These are phyloP conservation scores for Siniperca undulata DNA, from an alignment of 2,797 vertebrate species.

Conservation along the genomic window DNA sequence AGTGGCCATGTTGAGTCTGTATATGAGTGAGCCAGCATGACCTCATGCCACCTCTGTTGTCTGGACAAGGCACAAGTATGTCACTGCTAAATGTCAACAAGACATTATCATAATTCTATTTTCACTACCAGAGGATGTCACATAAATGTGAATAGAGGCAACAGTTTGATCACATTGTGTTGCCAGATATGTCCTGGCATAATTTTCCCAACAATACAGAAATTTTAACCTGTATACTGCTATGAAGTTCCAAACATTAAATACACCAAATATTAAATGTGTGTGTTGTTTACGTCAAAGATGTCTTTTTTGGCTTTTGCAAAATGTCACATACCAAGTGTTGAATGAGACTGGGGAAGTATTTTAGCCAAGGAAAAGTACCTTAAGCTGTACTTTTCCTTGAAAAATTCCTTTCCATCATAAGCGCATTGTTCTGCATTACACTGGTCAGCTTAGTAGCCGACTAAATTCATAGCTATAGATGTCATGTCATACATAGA, in stretches of 20 bases:
- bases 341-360: not conserved
- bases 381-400: too few species aligned
- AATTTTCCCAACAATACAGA: not conserved
- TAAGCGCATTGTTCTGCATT: conserved; percentile 14
- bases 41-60: conserved; percentile 51
- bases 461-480: conserved; percentile 9
- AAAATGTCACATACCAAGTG: not conserved
- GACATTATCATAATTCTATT: conserved; percentile 39
- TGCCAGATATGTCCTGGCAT: not conserved
- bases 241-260: not conserved
- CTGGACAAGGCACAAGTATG: conserved; percentile 35
- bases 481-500: not conserved
- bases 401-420: conserved; percentile 26
- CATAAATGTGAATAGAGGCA: conserved; percentile 4
- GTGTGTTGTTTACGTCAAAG: not conserved
- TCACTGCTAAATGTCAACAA: conserved; percentile 52
- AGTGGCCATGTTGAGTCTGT: conserved; percentile 62
- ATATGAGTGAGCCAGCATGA: conserved; percentile 64
- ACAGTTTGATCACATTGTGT: not conserved
- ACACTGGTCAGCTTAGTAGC: conserved; percentile 11
- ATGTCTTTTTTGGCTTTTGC: not conserved
- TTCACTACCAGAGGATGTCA: conserved; percentile 13
- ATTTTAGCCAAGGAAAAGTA: conserved; percentile 12
- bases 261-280: not conserved
- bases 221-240: not conserved